Base-by-base conservation (phyloP, 2,113 vertebrate genomes). In the Crocuta crocuta region DNA sequence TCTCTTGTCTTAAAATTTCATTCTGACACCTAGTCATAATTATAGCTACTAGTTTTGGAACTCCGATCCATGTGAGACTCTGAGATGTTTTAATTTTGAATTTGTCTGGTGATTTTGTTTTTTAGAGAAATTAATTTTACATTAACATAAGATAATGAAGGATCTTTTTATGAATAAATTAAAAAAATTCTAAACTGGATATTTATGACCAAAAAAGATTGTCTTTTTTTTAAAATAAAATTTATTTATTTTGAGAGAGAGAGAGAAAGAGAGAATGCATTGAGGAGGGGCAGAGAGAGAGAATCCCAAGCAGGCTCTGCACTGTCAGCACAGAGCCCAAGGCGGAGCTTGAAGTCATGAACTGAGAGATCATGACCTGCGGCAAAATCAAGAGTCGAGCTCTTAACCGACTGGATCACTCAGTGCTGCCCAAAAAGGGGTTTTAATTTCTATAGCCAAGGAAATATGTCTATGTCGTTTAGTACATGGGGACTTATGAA, bases 11-110 rank as follows among this genome's bases (percentile, higher is more conserved):
- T 97, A 86, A 88, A 90, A 89, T 95, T 96, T 95, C 23, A 88
- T 97, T 97, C 66, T 92, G 76, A 86, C 66, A 94, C 76, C 74
- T 88, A 79, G 66, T 95, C 63, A 66, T 92, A 78, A 96, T 61
- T 84, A 70, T 13, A n/a, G 89, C 91, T 96, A 80, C 71, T 7
- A 82, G 21, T 94, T 97, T 97, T 88, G 61, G 65, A 97, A 68
- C 33, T 94, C 45, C 39, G 45, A 93, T 96, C 65, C 58, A 79
- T 89, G 89, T 97, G 91, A 95, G 31, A 90, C 78, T 86, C 94
- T 89, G 71, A 96, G 33, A 91, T 93, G n/a, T 68, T 96, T 93
- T 93, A 85, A 95, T 93, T 97, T 97, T 97, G 76, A 95, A 83
- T 94, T 87, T 97, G 70, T 91, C 65, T 82, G 68, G 23, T 95